These are phyloP conservation scores for Poeciliopsis turneri DNA, from an alignment of 2,797 vertebrate genomes.

Conservation along the genomic window DNA sequence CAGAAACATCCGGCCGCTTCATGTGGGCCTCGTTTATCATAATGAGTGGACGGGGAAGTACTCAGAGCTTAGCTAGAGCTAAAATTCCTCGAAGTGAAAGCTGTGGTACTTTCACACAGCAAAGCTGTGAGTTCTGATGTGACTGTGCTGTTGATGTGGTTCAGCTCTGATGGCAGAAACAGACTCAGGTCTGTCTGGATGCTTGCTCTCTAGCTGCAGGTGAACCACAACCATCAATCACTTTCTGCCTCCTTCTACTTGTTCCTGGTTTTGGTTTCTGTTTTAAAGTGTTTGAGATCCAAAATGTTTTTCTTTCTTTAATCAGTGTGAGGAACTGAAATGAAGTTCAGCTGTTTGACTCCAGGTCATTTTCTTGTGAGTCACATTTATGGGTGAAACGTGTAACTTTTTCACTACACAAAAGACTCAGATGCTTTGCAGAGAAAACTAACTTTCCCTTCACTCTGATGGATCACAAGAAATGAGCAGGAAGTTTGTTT, in stretches of 20 bases:
- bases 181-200: neutral
- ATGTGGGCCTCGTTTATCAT: conserved; percentile 6
- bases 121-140: neutral
- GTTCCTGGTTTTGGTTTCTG: neutral
- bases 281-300: neutral
- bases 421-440: neutral
- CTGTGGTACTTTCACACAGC: neutral
- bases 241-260: neutral
- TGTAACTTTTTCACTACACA: neutral
- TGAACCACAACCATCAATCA: neutral
- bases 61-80: neutral
- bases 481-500: neutral
- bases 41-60: conserved; percentile 5
- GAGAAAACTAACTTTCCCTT: neutral
- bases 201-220: neutral
- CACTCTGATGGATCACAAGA: neutral
- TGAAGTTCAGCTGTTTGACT: neutral
- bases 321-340: neutral
- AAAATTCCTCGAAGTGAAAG: conserved; percentile 7
- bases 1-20: conserved; percentile 16
- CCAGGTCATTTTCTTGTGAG: neutral
- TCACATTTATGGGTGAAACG: too few species aligned
- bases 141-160: neutral
- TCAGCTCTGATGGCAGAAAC: neutral
- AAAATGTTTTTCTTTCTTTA: neutral